Percentiles rank a stretch among this genome's conserved stretches.
phyloP scores from a whole-genome alignment of 2,113 vertebrate species.

The Rhea pennata region DNA sequence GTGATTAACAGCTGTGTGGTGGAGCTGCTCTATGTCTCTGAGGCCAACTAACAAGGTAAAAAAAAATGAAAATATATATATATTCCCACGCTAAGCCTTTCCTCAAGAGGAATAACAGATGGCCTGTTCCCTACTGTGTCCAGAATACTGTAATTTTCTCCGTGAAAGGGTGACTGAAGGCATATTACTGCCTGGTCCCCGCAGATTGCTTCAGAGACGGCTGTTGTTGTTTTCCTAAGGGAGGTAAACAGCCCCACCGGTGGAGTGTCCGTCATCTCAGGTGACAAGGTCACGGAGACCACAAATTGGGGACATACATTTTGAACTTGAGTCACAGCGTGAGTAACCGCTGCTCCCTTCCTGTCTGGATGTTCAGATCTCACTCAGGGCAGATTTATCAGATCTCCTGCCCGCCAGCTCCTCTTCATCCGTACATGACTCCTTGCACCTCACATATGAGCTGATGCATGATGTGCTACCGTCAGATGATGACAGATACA shows the following conservation, averaged over 20 bases:
- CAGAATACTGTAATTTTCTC: conserved; percentile 25
- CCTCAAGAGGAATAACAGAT: conserved; percentile 38
- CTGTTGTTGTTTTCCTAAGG: conserved; percentile 43
- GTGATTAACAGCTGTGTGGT: not conserved
- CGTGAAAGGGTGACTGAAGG: conserved; percentile 26
- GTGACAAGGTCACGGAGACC: not conserved
- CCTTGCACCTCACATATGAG: not conserved
- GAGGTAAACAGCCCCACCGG: not conserved
- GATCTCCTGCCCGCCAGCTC: not conserved
- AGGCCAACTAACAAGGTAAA: conserved; percentile 2
- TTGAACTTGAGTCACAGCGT: not conserved
- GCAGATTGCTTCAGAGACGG: not conserved
- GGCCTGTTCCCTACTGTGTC: not conserved
- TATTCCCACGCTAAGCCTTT: not conserved
- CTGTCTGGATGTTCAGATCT: not conserved
- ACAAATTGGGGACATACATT: not conserved
- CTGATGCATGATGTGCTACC: not conserved
- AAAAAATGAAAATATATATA: not conserved
- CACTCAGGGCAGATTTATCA: not conserved
- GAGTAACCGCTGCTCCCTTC: not conserved
- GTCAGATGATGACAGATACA: not conserved
- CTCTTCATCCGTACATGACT: not conserved
- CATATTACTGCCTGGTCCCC: not conserved
- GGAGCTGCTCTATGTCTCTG: not conserved
- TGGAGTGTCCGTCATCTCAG: conserved; percentile 37